These are phyloP conservation scores for Drosophila tristis DNA, from an alignment of 1,140 invertebrate species.

Conservation along the genomic window DNA sequence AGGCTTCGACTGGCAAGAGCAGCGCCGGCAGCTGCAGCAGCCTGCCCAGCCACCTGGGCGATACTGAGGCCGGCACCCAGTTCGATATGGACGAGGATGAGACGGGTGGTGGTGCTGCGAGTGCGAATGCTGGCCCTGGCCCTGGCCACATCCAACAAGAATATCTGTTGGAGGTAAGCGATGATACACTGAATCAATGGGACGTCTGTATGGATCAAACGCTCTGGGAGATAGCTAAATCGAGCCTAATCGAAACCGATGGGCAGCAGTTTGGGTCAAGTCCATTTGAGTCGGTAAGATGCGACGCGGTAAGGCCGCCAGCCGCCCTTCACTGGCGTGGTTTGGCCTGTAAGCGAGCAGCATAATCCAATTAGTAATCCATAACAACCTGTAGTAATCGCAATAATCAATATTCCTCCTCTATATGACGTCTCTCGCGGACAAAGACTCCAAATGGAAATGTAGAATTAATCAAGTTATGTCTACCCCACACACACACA, in stretches of 20 bases:
- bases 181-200: slow-evolving; percentile 27
- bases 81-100: slow-evolving; percentile 60
- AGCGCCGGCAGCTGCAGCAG: slow-evolving; percentile 57
- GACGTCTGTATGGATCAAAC: slow-evolving; percentile 35
- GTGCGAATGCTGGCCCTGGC: neutral
- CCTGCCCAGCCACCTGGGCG: slow-evolving; percentile 49
- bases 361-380: neutral
- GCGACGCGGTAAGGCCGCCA: neutral
- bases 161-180: slow-evolving; percentile 57
- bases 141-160: slow-evolving; percentile 35
- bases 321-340: too few species aligned
- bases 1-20: slow-evolving; percentile 8
- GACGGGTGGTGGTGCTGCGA: neutral
- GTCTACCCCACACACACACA: too few species aligned
- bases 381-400: neutral
- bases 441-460: neutral
- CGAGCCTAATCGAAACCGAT: slow-evolving; percentile 7
- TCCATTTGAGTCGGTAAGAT: slow-evolving; percentile 22
- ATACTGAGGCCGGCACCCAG: slow-evolving; percentile 34
- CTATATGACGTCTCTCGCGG: neutral
- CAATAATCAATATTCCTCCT: slow-evolving; percentile 3
- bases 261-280: neutral
- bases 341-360: too few species aligned
- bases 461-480: too few species aligned
- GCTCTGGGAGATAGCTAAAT: slow-evolving; percentile 21